Conservation (phyloP, 2,888 invertebrate species). For the Agapostemon virescens region DNA sequence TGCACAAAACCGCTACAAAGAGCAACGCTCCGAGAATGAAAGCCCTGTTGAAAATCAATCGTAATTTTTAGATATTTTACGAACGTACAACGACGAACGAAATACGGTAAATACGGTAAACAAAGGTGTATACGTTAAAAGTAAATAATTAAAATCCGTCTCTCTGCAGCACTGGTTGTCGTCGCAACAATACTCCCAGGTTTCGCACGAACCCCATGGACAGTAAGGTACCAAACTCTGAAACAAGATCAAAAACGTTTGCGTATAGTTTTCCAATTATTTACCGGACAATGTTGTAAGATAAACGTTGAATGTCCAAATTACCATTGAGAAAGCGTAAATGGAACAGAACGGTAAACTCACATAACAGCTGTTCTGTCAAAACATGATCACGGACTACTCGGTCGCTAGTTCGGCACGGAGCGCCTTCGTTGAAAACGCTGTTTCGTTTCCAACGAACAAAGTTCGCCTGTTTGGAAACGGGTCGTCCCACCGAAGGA, state of each 20-base stretch:
- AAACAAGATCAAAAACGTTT: conserved; percentile 26
- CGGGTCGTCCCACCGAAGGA: neutral
- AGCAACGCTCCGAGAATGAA: conserved; percentile 41
- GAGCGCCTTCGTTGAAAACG: neutral
- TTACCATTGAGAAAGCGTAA: conserved; percentile 41
- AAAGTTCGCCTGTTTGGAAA: neutral
- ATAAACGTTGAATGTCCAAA: neutral
- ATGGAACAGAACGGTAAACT: neutral
- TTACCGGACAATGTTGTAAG: neutral
- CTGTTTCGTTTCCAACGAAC: conserved; percentile 4
- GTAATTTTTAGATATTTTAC: neutral
- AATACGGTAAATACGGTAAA: neutral
- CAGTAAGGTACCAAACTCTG: conserved; percentile 65
- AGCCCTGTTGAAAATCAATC: conserved; percentile 40
- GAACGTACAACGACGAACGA: no score
- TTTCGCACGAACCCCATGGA: conserved; percentile 64
- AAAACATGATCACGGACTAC: conserved; percentile 15
- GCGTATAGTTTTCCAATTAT: neutral
- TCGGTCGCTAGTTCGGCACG: neutral
- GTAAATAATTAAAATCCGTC: conserved; percentile 46
- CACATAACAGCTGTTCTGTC: conserved; percentile 24
- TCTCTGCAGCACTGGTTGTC: conserved; percentile 68
- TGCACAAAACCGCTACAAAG: conserved; percentile 49
- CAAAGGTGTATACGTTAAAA: conserved; percentile 54
- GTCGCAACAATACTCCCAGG: conserved; percentile 67